Evolutionary conservation across 2,888 invertebrate genomes (phyloP).

Genomic region (Unio delphinus): DNA sequence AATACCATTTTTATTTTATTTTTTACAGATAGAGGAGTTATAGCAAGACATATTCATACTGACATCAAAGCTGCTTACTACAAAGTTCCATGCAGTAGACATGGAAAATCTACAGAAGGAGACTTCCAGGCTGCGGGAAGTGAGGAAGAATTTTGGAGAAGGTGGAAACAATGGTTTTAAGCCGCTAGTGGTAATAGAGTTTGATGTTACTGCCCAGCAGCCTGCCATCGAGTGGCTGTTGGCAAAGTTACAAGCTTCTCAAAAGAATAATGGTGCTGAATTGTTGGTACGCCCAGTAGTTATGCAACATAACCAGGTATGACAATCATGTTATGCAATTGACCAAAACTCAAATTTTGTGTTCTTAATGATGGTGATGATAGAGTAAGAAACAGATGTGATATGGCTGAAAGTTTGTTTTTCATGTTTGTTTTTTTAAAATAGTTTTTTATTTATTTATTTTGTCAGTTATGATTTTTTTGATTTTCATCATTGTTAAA

Average conservation of each 20-base stretch:
- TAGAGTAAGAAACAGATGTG: constrained; percentile 10
- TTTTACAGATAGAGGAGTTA: neutral
- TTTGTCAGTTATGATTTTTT: too few relatives aligned
- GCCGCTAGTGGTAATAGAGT: constrained; percentile 64
- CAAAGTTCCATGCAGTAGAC: neutral
- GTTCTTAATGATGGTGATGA: constrained; percentile 7
- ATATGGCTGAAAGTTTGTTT: constrained; percentile 1
- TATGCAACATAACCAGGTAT: constrained; percentile 56
- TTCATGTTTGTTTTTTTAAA: neutral
- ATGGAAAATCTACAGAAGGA: too few relatives aligned
- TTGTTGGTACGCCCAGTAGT: constrained; percentile 53
- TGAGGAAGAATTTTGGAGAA: neutral
- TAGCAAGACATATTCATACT: neutral
- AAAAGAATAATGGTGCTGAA: constrained; percentile 55
- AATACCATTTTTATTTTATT: neutral
- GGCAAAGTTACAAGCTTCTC: constrained; percentile 52
- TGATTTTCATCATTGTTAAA: too few relatives aligned
- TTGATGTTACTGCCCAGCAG: constrained; percentile 46
- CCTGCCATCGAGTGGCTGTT: constrained; percentile 65
- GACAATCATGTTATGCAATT: neutral
- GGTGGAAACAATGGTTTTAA: constrained; percentile 29
- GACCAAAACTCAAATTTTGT: neutral
- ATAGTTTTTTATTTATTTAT: neutral
- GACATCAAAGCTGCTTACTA: too few relatives aligned
- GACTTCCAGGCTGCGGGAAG: neutral